Base-by-base conservation (phyloP, 2,113 vertebrate genomes). In the Phocoena sinus region DNA sequence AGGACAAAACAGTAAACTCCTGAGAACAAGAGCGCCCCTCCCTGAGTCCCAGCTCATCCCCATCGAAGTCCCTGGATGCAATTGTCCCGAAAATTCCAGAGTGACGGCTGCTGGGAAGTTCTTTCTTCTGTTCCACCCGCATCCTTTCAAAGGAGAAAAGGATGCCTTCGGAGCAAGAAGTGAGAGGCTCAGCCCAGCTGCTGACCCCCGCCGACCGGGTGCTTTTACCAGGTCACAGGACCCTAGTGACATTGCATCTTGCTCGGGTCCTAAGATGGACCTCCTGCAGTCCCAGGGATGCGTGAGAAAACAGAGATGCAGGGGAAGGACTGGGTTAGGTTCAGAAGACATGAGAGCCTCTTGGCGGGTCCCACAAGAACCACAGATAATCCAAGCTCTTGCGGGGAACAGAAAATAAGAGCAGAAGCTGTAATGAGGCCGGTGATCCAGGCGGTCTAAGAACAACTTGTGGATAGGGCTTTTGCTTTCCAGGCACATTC, bases 241-340 rank as follows among this genome's bases (percentile, higher is more conserved):
- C 28, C 36, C 1, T 17, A 0, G 4, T 1, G 26, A 23, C 5
- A 0, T 4, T 20, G 6, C 18, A 6, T 15, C 28, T 60, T 3
- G 56, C 56, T 38, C 0, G 21, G 67, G 38, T 70, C 56, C 50
- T 15, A 8, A 20, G 11, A 28, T 0, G 11, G 62, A 36, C 84
- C 62, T 36, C 17, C 41, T n/a, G 36, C 2, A 3, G 33, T 23
- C 13, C 28, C n/a, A 0, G 0, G 6, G 50, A 33, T 6, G 28
- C 2, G 0, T 4, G 44, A 31, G 63, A 60, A 56, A n/a, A n/a
- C 3, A 12, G 38, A 38, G 36, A 11, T 5, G 18, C 53, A 28
- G 31, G n/a, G 21, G 5, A 1, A 7, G 26, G 33, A 36, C 6
- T 0, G 23, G 31, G 38, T 3, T 47, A 1, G 67, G 15, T 5